A percentile compares a stretch with the other conserved stretches of the same genome.
These are phyloP conservation scores for Bathynomus jamesi DNA, from an alignment of 1,140 invertebrate species.

Conservation along the genomic window DNA sequence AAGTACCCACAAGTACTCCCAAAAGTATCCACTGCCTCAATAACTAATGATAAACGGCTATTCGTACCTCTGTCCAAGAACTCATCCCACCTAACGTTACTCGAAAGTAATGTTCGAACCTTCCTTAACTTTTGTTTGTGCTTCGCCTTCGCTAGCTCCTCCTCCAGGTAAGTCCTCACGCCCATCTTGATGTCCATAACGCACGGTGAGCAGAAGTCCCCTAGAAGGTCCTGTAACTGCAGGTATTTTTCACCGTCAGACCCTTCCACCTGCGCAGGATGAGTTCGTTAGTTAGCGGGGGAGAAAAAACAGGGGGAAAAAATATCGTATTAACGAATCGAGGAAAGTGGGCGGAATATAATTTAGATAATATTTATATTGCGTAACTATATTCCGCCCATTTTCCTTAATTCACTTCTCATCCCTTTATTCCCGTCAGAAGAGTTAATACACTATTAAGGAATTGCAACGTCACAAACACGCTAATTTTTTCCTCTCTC, in stretches of 20 bases:
- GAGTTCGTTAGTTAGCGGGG: neutral
- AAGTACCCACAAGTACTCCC: neutral
- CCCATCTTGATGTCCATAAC: slow-evolving; percentile 98
- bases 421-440: too few relatives aligned
- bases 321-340: too few relatives aligned
- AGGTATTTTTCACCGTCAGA: slow-evolving; percentile 45
- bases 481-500: too few relatives aligned
- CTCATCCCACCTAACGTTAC: neutral
- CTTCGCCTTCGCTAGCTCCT: slow-evolving; percentile 86
- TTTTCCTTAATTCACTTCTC: too few relatives aligned
- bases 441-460: too few relatives aligned
- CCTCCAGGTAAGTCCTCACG: slow-evolving; percentile 86
- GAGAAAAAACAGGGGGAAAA: too few relatives aligned
- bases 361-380: too few relatives aligned
- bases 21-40: neutral
- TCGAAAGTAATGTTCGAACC: slow-evolving; percentile 45
- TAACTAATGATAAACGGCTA: neutral
- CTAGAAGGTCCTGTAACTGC: slow-evolving; percentile 84
- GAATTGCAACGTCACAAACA: too few relatives aligned
- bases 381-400: too few relatives aligned
- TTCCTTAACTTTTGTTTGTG: slow-evolving; percentile 87
- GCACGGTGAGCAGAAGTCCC: slow-evolving; percentile 79
- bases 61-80: neutral
- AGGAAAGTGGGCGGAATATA: too few relatives aligned
- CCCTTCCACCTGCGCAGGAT: slow-evolving; percentile 22